Percentiles rank a stretch among this genome's conserved stretches.
Evolutionary conservation across 1,140 invertebrate genomes (phyloP).

Genomic region (Gryon sp.): DNA sequence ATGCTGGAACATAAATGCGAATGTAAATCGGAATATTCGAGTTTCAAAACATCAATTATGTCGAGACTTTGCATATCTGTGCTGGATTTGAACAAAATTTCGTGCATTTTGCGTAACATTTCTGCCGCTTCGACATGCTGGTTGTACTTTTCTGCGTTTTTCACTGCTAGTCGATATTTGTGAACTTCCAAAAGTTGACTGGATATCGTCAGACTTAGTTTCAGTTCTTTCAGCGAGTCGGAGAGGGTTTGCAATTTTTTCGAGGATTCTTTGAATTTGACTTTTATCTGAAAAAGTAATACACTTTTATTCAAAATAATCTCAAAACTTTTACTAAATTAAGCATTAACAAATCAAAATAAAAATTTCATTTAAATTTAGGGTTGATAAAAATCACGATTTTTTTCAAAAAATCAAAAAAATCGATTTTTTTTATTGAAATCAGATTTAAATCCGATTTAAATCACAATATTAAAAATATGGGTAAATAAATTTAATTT

Average conservation of each 20-base stretch:
- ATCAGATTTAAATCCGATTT: too few relatives aligned
- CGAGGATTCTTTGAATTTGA: conserved; percentile 80
- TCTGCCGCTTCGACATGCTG: conserved; percentile 78
- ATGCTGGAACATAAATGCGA: conserved; percentile 76
- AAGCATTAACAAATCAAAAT: too few relatives aligned
- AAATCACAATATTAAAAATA: too few relatives aligned
- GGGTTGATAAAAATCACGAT: too few relatives aligned
- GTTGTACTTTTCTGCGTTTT: conserved; percentile 76
- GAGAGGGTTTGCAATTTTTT: conserved; percentile 80
- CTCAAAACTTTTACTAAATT: neutral
- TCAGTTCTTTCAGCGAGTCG: conserved; percentile 79
- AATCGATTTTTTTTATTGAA: too few relatives aligned
- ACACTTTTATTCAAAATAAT: neutral
- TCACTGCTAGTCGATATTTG: conserved; percentile 78
- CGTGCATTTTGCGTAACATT: conserved; percentile 77
- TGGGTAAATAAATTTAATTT: too few relatives aligned
- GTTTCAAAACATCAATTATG: conserved; percentile 75
- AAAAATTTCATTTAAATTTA: too few relatives aligned
- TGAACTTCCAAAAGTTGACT: conserved; percentile 79
- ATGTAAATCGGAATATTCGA: conserved; percentile 74
- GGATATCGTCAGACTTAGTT: conserved; percentile 79
- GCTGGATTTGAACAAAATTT: conserved; percentile 76
- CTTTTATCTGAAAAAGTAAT: conserved; percentile 76
- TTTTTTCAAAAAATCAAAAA: too few relatives aligned
- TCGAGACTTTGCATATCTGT: conserved; percentile 79